These are phyloP conservation scores for Tiphia femorata DNA, from an alignment of 2,888 invertebrate species.

Conservation along the genomic window DNA sequence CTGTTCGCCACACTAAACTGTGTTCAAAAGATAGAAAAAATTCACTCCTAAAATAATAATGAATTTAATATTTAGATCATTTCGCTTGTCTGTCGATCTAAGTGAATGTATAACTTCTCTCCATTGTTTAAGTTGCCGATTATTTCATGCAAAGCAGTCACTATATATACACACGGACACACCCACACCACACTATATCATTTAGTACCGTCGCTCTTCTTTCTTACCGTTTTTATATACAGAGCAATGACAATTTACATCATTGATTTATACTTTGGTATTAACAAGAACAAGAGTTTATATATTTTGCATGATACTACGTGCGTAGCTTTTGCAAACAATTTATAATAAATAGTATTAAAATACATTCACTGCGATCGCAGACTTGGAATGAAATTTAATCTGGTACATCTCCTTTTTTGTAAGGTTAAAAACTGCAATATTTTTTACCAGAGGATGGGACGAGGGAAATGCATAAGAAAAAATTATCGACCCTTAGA, in stretches of 20 bases:
- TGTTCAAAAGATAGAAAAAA: conserved; percentile 61
- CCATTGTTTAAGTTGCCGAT: too few species aligned
- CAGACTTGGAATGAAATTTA: conserved; percentile 44
- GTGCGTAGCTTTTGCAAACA: too few species aligned
- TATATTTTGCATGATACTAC: too few species aligned
- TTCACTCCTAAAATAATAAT: conserved; percentile 51
- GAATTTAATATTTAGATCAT: conserved; percentile 49
- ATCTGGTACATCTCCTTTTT: conserved; percentile 56
- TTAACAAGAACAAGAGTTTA: too few species aligned
- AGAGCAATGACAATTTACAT: background rate
- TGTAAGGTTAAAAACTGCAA: conserved; percentile 60
- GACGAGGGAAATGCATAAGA: conserved; percentile 59
- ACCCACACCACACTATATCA: too few species aligned
- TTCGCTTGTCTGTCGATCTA: conserved; percentile 55
- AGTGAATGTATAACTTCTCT: too few species aligned
- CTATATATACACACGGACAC: too few species aligned
- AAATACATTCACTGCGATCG: conserved; percentile 45
- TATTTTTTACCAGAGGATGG: conserved; percentile 68
- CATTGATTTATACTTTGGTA: too few species aligned
- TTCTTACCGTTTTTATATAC: too few species aligned
- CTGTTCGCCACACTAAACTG: conserved; percentile 67
- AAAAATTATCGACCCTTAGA: conserved; percentile 50
- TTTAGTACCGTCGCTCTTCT: too few species aligned
- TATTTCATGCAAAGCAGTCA: too few species aligned
- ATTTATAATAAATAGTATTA: conserved; percentile 12